Base-by-base conservation (phyloP, 2,113 vertebrate genomes). In the Brevimyrus niger region DNA sequence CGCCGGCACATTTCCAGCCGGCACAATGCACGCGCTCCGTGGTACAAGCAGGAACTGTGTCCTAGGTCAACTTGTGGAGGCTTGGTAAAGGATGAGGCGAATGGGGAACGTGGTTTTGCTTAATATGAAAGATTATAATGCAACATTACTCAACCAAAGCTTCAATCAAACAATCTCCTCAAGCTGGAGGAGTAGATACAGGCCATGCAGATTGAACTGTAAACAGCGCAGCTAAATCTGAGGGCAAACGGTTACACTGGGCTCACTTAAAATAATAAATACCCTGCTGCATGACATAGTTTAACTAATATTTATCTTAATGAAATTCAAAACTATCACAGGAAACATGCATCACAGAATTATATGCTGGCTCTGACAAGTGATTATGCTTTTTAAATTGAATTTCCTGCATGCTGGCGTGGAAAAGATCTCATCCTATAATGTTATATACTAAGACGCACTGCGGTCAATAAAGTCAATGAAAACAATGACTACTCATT, bases 261-360 rank as follows among this genome's bases (percentile, higher is more conserved):
- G 48, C 6, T 55, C 85, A 87, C 9, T 87, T 87, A 53, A 47
- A 48, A 47, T 51, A 87, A 53, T 47, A 51, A 87, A 87, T 55
- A 38, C 23, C 23, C 27, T 53, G 50, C 48, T 27, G 35, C 19
- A 38, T 7, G 73, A 42, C 73, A 73, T 35, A 19, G 35, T 42
- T 80, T 76, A 76, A 76, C 73, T 69, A 69, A 76, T 76, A 76
- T 42, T 76, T 76, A 76, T 76, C 73, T 42, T 42, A 76, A 69
- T 69, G 10, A 76, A 76, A 76, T 38, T 76, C 35, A 76, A 76
- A 80, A 38, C 73, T 80, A 80, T 80, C 35, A 42, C 73, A 38
- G 73, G 73, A 80, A 80, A 80, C 73, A 35, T 80, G 31, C 73
- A 80, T 80, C 35, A 80, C 31, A 80, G 73, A 80, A 80, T 80